Evolutionary conservation across 2,888 invertebrate genomes (phyloP).

Genomic region (Orgyia antiqua): DNA sequence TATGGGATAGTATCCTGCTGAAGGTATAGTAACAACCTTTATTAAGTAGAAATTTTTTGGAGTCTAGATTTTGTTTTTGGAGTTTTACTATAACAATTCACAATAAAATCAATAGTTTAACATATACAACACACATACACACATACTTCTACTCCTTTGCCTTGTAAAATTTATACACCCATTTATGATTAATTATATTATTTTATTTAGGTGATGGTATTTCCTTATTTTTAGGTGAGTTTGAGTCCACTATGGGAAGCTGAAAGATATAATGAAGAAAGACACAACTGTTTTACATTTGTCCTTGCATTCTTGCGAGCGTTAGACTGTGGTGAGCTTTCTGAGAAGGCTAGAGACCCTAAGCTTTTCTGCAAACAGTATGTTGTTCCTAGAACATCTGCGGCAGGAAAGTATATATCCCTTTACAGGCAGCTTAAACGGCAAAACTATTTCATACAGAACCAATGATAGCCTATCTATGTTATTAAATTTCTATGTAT

Average conservation of each 20-base stretch:
- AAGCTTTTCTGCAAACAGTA: constrained; percentile 88
- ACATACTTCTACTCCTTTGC: too few species aligned
- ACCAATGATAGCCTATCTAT: constrained; percentile 51
- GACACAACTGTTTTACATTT: constrained; percentile 92
- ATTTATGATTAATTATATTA: too few species aligned
- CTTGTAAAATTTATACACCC: too few species aligned
- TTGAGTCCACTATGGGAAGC: constrained; percentile 81
- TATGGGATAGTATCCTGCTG: constrained; percentile 84
- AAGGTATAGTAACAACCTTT: too few species aligned
- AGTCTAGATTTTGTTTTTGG: too few species aligned
- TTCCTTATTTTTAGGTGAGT: constrained; percentile 70
- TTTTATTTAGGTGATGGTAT: too few species aligned
- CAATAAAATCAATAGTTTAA: too few species aligned
- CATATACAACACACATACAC: too few species aligned
- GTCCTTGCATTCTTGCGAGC: constrained; percentile 87
- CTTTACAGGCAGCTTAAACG: constrained; percentile 85
- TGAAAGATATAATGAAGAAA: constrained; percentile 84
- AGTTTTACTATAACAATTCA: too few species aligned
- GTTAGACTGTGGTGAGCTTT: constrained; percentile 84
- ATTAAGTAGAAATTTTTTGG: not conserved
- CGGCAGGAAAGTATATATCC: constrained; percentile 91
- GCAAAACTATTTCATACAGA: constrained; percentile 67
- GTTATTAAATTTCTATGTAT: constrained; percentile 37
- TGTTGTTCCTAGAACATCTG: constrained; percentile 88
- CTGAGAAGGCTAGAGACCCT: constrained; percentile 81